phyloP scores from a whole-genome alignment of 2,113 vertebrate genomes.

The Centropus unirufus region DNA sequence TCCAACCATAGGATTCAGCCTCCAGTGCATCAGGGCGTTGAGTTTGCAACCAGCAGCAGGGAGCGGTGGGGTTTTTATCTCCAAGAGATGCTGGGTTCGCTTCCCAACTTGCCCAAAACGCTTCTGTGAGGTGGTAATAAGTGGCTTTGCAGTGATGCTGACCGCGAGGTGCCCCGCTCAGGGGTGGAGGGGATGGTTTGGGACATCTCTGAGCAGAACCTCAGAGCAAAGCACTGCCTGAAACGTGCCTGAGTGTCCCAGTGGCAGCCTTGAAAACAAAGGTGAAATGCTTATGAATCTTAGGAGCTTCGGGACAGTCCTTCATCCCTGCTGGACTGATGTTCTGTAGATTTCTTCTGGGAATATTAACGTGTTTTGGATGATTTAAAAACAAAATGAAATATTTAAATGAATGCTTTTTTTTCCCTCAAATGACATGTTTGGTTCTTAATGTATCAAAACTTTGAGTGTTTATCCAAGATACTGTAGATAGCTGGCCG shows the following conservation, averaged over 20 bases:
- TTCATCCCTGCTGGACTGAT: background rate
- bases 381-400: background rate
- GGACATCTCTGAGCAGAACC: background rate
- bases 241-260: accelerated
- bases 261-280: background rate
- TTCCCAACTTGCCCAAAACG: accelerated
- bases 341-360: background rate
- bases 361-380: background rate
- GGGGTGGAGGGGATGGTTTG: accelerated
- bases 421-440: background rate
- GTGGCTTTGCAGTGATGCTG: accelerated
- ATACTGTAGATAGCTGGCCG: background rate
- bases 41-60: background rate
- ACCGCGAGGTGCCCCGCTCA: no score
- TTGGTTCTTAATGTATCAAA: background rate
- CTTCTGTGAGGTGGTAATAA: accelerated
- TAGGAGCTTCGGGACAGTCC: background rate
- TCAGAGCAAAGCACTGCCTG: accelerated
- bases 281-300: background rate
- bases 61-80: accelerated
- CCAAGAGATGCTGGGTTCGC: accelerated
- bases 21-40: background rate
- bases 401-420: background rate
- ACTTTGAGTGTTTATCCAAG: background rate
- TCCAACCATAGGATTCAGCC: no score